phyloP scores from a whole-genome alignment of 2,113 vertebrate species.

The Actenoides lindsayi region DNA sequence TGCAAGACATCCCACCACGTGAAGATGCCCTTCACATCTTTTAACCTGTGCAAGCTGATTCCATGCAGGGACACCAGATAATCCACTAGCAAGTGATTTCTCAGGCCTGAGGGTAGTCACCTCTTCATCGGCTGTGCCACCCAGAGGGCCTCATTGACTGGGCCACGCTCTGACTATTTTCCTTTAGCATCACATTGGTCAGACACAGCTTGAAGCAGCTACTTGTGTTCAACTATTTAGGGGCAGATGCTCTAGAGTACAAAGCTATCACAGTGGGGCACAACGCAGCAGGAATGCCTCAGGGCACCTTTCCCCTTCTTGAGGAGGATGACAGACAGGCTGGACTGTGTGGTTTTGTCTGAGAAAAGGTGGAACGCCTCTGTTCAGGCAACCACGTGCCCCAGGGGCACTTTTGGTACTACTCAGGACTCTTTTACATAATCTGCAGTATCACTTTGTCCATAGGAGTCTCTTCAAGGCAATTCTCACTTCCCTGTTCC shows the following conservation, averaged over 20 bases:
- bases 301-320: not conserved
- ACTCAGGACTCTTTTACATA: not conserved
- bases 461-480: not conserved
- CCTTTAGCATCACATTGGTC: not conserved
- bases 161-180: not conserved
- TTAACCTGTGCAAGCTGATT: too few relatives aligned
- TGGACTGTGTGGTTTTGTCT: not conserved
- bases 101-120: too few relatives aligned
- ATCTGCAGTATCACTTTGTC: not conserved
- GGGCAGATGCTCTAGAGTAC: not conserved
- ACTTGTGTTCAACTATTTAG: not conserved
- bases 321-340: not conserved
- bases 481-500: not conserved
- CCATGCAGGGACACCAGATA: too few relatives aligned
- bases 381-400: not conserved
- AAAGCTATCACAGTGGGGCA: not conserved
- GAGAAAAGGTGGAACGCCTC: not conserved
- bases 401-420: not conserved
- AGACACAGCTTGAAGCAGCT: too few relatives aligned
- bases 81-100: too few relatives aligned
- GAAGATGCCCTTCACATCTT: too few relatives aligned
- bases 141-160: not conserved
- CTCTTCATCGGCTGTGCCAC: not conserved
- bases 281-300: not conserved
- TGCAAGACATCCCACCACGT: too few relatives aligned